phyloP scores from a whole-genome alignment of 2,888 invertebrate species.

The Conistra vaccinii region DNA sequence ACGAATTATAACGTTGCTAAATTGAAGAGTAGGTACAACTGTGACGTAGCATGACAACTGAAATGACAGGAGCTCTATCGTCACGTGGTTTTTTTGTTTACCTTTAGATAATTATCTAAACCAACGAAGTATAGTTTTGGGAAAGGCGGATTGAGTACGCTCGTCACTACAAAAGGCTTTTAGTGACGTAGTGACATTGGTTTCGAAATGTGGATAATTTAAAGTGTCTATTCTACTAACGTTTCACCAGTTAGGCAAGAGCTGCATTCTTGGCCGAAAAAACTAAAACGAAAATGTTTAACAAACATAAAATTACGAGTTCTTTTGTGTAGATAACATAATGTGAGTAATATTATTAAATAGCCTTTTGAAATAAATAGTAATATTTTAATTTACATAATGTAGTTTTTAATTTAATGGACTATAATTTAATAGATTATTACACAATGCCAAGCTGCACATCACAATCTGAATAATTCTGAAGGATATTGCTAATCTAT shows the following conservation, averaged over 20 bases:
- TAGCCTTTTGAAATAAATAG: not conserved
- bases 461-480: too few species aligned
- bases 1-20: too few species aligned
- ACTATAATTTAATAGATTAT: not conserved
- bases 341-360: not conserved
- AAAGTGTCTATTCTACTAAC: not conserved
- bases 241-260: not conserved
- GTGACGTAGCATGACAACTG: too few species aligned
- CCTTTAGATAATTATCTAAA: too few species aligned
- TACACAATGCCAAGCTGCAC: not conserved
- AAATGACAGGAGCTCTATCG: too few species aligned
- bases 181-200: not conserved
- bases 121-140: too few species aligned
- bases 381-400: not conserved
- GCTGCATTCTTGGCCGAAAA: not conserved
- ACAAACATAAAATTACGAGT: not conserved
- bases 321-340: not conserved
- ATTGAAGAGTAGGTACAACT: too few species aligned
- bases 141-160: too few species aligned
- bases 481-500: too few species aligned
- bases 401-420: not conserved
- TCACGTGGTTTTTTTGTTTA: too few species aligned
- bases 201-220: constrained; percentile 16
- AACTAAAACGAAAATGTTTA: not conserved
- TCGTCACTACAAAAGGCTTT: not conserved